Conservation (phyloP, 1,140 invertebrate genomes). For the Cydia strobilella region DNA sequence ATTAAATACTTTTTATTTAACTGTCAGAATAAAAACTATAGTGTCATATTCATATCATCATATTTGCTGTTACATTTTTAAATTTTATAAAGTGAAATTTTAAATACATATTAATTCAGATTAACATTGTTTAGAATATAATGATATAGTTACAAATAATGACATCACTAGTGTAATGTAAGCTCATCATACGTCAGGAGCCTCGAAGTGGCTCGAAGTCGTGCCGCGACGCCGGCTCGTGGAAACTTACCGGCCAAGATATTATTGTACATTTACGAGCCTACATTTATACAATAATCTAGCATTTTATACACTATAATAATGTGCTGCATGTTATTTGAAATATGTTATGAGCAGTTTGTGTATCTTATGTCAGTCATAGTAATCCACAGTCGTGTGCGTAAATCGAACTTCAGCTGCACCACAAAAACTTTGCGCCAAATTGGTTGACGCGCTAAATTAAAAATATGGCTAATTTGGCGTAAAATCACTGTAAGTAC, state of each 20-base stretch:
- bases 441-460: too few species aligned
- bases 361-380: slow-evolving; percentile 1
- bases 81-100: too few species aligned
- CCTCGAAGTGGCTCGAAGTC: background rate
- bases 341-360: background rate
- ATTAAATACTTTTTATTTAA: too few species aligned
- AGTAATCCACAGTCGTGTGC: background rate
- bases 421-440: too few species aligned
- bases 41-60: too few species aligned
- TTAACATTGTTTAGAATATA: too few species aligned
- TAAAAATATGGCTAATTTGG: too few species aligned
- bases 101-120: too few species aligned
- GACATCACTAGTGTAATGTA: slow-evolving; percentile 8
- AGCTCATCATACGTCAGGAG: background rate
- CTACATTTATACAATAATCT: slow-evolving; percentile 15
- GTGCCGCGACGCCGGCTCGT: background rate
- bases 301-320: slow-evolving; percentile 11
- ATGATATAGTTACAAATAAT: background rate
- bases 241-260: slow-evolving; percentile 3
- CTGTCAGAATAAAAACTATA: too few species aligned
- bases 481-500: too few species aligned
- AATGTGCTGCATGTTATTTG: background rate
- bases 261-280: slow-evolving; percentile 7
- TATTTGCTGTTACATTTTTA: too few species aligned
- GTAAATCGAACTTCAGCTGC: too few species aligned